Evolutionary conservation across 2,888 invertebrate genomes (phyloP), one percentile per base, ranked within the genome.

Genomic region (Cryptus armator): DNA sequence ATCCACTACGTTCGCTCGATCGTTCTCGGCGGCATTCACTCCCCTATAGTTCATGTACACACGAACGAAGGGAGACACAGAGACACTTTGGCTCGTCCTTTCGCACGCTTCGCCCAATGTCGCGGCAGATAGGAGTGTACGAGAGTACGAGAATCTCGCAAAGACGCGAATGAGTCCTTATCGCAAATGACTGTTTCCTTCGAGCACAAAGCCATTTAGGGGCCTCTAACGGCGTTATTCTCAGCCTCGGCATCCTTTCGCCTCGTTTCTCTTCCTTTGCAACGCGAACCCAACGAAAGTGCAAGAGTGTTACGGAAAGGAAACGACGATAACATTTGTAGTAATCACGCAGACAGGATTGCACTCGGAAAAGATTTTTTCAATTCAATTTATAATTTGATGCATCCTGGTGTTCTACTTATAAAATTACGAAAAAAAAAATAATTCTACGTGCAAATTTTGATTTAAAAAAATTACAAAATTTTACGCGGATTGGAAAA

Each of bases 151-250:
- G 51, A 76, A 72, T 66, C 51, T 84, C 53, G 71, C 87, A 87
- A 89, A 90, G 90, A 89, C 88, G 87, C 87, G 86, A 88, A 89
- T 89, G 88, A 90, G 88, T 90, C 90, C 92, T 93, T 93, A 93
- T 93, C 93, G 92, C 92, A 93, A 93, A 92, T 92, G 92, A 92
- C 93, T 92, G 90, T 89, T 93, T 92, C 91, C 92, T 90, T 86
- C 88, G 89, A 90, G 91, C 88, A 90, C 91, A 91, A 89, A 91
- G 91, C 91, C 91, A 91, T 92, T 92, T 92, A 90, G 90, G 89
- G 89, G 89, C 53, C 24, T 90, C 88, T 91, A 91, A 91, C 91
- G 90, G 89, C 90, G 84, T 89, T 87, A 88, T 87, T 88, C 86
- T 88, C 89, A 87, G 83, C 68, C 88, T 83, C 88, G 86, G 79